Evolutionary conservation across 2,888 invertebrate genomes (phyloP), one percentile per base, ranked within the genome.

Genomic region (Mimachlamys varia): DNA sequence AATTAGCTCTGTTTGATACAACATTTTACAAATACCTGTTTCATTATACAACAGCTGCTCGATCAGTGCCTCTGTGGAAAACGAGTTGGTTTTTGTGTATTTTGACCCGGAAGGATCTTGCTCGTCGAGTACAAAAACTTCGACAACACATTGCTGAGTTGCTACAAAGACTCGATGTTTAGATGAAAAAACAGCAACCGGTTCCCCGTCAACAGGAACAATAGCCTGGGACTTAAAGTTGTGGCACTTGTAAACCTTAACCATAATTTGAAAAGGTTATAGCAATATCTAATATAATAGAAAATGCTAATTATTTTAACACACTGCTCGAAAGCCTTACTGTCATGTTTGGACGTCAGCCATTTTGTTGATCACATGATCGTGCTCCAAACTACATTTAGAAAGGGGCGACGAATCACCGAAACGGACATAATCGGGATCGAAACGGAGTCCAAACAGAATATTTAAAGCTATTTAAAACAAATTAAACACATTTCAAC

Each of bases 1-100:
- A 44, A 44, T n/a, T n/a, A n/a, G n/a, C n/a, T n/a, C 44, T 53
- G 53, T 15, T 12, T 53, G 53, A 53, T 53, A 53, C 17, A 53
- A 53, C 62, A 55, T 90, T 4, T 33, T 22, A 50, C 2, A 90
- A 94, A 96, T 96, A 97, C 98, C 98, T 94, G 97, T 97, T 90
- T 97, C 96, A 94, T 98, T 98, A 95, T 98, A 98, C 0, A 97
- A 96, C 89, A 98, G 97, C 95, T 98, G 97, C 89, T 97, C 97
- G 10, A 98, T 98, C 94, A 98, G 97, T 93, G 98, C 98, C 0
- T 98, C 98, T 0, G 98, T 98, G 0, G 98, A 98, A 95, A 98
- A 98, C 0, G 97, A 97, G 93, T 98, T 97, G 10, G 97, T 96
- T 89, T 96, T 91, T n/a, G 55, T 58, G n/a, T 89, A 44, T 12